These are phyloP conservation scores for Venustaconcha ellipsiformis DNA, from an alignment of 1,140 invertebrate genomes.

Conservation along the genomic window DNA sequence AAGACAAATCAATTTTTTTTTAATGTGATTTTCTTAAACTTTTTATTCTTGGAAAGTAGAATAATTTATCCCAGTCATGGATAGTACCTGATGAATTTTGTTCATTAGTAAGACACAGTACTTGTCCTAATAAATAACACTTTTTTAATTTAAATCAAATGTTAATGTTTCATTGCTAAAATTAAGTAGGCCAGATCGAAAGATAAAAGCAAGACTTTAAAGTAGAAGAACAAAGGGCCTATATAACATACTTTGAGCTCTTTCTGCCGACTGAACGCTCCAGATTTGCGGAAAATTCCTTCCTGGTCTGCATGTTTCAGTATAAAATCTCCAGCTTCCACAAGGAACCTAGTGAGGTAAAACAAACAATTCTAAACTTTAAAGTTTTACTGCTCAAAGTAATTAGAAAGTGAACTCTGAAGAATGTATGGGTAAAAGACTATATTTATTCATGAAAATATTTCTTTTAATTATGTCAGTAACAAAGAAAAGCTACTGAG, in stretches of 20 bases:
- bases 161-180: not conserved
- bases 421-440: too few species aligned
- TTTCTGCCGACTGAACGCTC: constrained; percentile 82
- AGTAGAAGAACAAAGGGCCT: not conserved
- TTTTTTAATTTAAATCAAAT: not conserved
- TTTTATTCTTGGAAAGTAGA: too few species aligned
- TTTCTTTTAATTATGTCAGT: too few species aligned
- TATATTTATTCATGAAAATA: too few species aligned
- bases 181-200: not conserved
- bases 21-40: too few species aligned
- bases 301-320: constrained; percentile 78
- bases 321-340: constrained; percentile 79
- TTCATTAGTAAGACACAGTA: not conserved
- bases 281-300: constrained; percentile 87
- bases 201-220: not conserved
- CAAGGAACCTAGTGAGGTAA: constrained; percentile 73
- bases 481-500: too few species aligned
- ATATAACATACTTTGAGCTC: constrained; percentile 77
- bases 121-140: not conserved
- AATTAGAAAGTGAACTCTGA: too few species aligned
- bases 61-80: not conserved
- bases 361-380: not conserved
- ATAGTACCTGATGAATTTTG: not conserved
- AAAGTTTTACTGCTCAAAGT: too few species aligned
- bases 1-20: too few species aligned